These are phyloP conservation scores for Phengaris alcon DNA, from an alignment of 2,888 invertebrate species.

Conservation along the genomic window DNA sequence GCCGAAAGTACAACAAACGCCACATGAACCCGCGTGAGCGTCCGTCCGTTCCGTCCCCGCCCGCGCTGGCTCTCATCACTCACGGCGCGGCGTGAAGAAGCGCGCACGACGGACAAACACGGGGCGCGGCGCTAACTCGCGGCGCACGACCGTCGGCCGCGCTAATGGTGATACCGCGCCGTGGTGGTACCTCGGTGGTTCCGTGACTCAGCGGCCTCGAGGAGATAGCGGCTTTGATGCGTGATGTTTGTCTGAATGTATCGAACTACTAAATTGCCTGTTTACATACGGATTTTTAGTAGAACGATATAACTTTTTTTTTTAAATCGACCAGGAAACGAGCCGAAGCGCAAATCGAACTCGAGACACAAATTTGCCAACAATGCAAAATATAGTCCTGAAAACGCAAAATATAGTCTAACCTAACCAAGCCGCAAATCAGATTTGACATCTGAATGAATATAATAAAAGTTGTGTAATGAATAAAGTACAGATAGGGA, in stretches of 20 bases:
- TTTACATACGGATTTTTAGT: too few species aligned
- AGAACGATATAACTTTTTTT: too few species aligned
- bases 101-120: slow-evolving; percentile 45
- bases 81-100: slow-evolving; percentile 3
- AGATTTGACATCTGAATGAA: too few species aligned
- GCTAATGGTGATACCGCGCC: not conserved
- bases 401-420: too few species aligned
- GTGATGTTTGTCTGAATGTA: not conserved
- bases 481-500: too few species aligned
- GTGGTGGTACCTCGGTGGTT: not conserved
- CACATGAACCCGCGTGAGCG: slow-evolving; percentile 1
- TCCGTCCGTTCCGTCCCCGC: not conserved
- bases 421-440: too few species aligned
- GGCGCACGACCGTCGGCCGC: slow-evolving; percentile 52
- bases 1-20: not conserved
- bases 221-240: not conserved
- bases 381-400: too few species aligned
- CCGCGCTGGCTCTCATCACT: slow-evolving; percentile 21
- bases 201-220: not conserved
- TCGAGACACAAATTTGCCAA: too few species aligned
- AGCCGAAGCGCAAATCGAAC: too few species aligned
- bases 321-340: too few species aligned
- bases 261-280: not conserved
- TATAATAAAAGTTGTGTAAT: too few species aligned
- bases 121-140: slow-evolving; percentile 46